Evolutionary conservation across 2,113 vertebrate genomes (phyloP).

Genomic region (Nerophis ophidion): DNA sequence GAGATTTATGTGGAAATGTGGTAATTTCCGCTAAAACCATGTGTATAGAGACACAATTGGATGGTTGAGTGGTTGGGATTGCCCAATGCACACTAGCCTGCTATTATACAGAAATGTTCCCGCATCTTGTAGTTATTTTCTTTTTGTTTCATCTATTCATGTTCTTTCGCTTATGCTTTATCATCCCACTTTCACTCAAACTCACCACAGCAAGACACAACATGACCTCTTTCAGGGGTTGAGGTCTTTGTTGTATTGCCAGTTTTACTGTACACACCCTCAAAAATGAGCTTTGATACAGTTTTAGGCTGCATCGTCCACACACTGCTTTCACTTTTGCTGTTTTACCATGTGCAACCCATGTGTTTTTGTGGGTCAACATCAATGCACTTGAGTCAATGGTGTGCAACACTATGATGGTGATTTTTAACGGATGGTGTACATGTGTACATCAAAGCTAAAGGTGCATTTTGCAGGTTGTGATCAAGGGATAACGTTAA

Average conservation of each 20-base stretch:
- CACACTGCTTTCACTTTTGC: constrained; percentile 8
- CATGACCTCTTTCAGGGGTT: constrained; percentile 61
- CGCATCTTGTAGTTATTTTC: constrained; percentile 26
- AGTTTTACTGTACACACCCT: constrained; percentile 43
- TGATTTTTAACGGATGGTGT: neutral
- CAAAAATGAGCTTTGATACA: constrained; percentile 58
- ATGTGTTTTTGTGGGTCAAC: constrained; percentile 67
- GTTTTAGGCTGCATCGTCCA: constrained; percentile 27
- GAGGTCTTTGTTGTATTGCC: constrained; percentile 54
- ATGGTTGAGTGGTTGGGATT: constrained; percentile 19
- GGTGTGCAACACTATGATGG: neutral
- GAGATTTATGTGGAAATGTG: constrained; percentile 54
- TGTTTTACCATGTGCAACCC: constrained; percentile 39
- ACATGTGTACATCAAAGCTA: neutral
- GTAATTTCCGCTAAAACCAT: constrained; percentile 40
- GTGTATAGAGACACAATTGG: constrained; percentile 35
- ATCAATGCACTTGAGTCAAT: constrained; percentile 35
- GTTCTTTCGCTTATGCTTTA: constrained; percentile 7
- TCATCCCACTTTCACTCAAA: constrained; percentile 2
- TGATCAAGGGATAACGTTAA: no score
- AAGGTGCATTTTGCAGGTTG: neutral
- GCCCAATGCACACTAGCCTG: constrained; percentile 35
- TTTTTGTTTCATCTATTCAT: constrained; percentile 27
- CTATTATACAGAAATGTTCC: constrained; percentile 25
- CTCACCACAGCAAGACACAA: constrained; percentile 45